A percentile compares a stretch with the other conserved stretches of the same genome.
phyloP scores from a whole-genome alignment of 2,113 vertebrate species.

The Mesembrinibis cayennensis region DNA sequence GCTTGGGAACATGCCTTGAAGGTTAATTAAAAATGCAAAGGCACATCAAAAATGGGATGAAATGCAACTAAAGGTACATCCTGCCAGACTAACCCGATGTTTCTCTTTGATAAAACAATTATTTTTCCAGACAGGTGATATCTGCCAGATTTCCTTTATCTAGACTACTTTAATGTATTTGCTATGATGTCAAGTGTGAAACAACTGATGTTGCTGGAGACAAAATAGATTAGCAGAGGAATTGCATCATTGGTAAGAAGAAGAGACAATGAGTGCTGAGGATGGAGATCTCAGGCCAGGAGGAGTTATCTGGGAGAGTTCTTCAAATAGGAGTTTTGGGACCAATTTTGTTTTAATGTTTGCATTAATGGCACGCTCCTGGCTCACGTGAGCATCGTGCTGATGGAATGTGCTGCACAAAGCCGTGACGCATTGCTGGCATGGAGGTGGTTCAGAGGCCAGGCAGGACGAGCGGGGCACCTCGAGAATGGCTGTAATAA shows the following conservation, averaged over 20 bases:
- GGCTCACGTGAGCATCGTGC: neutral
- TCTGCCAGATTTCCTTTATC: slow-evolving; percentile 59
- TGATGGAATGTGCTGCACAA: neutral
- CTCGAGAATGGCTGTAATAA: neutral
- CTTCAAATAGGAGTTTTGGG: neutral
- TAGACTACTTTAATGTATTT: slow-evolving; percentile 41
- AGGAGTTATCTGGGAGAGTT: neutral
- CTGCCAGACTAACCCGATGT: slow-evolving; percentile 33
- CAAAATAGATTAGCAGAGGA: slow-evolving; percentile 18
- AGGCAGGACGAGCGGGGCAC: neutral
- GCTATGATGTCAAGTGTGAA: slow-evolving; percentile 52
- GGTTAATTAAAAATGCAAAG: slow-evolving; percentile 57
- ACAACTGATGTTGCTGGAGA: slow-evolving; percentile 6
- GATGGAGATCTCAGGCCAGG: neutral
- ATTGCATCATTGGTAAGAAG: neutral
- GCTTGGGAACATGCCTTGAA: slow-evolving; percentile 33
- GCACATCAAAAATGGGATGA: slow-evolving; percentile 50
- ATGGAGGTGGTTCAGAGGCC: neutral
- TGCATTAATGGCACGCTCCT: neutral
- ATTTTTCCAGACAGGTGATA: slow-evolving; percentile 60
- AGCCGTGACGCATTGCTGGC: neutral
- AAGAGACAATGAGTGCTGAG: neutral
- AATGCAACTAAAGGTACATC: slow-evolving; percentile 38
- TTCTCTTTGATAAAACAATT: slow-evolving; percentile 61
- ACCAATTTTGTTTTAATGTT: neutral